These are phyloP conservation scores for Silurus asotus DNA, from an alignment of 2,113 vertebrate species.

Conservation along the genomic window DNA sequence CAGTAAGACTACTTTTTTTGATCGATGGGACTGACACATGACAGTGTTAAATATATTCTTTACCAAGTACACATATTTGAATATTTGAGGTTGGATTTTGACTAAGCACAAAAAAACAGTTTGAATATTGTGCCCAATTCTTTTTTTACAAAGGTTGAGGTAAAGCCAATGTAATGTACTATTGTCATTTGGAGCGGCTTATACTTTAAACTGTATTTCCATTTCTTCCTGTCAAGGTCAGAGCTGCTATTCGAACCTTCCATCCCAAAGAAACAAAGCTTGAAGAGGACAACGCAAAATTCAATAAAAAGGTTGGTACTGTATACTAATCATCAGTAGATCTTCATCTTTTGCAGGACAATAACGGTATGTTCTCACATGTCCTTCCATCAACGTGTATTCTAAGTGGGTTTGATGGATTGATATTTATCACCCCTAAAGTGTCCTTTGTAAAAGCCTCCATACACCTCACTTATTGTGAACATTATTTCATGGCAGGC, in stretches of 20 bases:
- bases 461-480: constrained; percentile 62
- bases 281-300: constrained; percentile 83
- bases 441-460: constrained; percentile 50
- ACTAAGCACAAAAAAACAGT: neutral
- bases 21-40: neutral
- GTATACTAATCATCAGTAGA: neutral
- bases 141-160: neutral
- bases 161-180: neutral
- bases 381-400: neutral
- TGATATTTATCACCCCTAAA: constrained; percentile 46
- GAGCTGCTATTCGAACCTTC: constrained; percentile 87
- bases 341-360: neutral
- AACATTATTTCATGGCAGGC: constrained; percentile 65
- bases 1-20: constrained; percentile 74
- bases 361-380: constrained; percentile 8
- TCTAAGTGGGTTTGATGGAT: constrained; percentile 48
- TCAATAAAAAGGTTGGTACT: constrained; percentile 89
- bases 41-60: neutral
- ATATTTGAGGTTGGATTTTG: neutral
- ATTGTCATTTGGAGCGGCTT: neutral
- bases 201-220: neutral
- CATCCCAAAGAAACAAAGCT: constrained; percentile 82
- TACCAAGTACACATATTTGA: neutral
- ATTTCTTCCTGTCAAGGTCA: constrained; percentile 72
- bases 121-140: neutral